phyloP scores from a whole-genome alignment of 2,797 vertebrate genomes.

The Ctenopoma multispine region DNA sequence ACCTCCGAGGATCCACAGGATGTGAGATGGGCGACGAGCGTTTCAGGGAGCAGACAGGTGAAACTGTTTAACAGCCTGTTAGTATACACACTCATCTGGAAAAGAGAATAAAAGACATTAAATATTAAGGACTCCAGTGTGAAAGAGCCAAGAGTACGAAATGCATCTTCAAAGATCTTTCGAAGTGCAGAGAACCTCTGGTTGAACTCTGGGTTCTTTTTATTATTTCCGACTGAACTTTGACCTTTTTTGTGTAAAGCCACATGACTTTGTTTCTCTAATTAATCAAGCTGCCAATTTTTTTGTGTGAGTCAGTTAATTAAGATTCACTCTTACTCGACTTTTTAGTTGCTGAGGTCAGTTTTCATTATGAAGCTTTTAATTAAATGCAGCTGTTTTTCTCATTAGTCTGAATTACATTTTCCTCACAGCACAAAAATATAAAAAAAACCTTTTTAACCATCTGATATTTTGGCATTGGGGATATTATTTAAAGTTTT shows the following conservation, averaged over 20 bases:
- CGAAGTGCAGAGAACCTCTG: not conserved
- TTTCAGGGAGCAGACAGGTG: constrained; percentile 49
- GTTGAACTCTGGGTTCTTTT: not conserved
- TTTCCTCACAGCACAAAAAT: not conserved
- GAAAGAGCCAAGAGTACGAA: constrained; percentile 9
- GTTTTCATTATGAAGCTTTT: not conserved
- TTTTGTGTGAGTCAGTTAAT: too few species aligned
- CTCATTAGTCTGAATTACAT: not conserved
- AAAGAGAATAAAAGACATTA: constrained; percentile 33
- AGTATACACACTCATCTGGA: constrained; percentile 49
- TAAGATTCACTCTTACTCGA: not conserved
- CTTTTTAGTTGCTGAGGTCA: not conserved
- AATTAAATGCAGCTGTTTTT: not conserved
- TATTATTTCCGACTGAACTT: not conserved
- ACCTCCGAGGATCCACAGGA: constrained; percentile 4
- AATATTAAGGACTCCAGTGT: constrained; percentile 35
- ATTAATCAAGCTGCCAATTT: not conserved
- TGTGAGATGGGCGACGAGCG: not conserved
- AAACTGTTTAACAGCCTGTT: constrained; percentile 41
- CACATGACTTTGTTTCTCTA: not conserved
- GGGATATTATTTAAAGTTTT: too few species aligned
- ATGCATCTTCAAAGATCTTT: constrained; percentile 25
- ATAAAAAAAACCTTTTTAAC: too few species aligned
- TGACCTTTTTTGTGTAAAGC: not conserved
- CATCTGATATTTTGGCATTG: too few species aligned